These are phyloP conservation scores for Polypterus bichir DNA, from an alignment of 2,113 vertebrate genomes.

Conservation along the genomic window DNA sequence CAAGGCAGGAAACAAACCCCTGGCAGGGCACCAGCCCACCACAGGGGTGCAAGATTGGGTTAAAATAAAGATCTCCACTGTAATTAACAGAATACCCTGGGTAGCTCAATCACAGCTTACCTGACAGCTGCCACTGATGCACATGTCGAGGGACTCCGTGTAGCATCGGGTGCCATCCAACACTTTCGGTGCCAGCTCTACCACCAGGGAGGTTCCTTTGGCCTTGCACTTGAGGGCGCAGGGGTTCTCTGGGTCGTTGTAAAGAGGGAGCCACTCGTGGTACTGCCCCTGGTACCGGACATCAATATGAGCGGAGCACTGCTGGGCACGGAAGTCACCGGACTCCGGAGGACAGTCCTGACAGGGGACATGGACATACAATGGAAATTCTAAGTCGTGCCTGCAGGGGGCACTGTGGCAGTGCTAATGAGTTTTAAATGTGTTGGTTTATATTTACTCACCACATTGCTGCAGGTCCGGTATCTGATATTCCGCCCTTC, in stretches of 20 bases:
- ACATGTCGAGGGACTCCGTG: slow-evolving; percentile 92
- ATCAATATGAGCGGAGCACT: slow-evolving; percentile 88
- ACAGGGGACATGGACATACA: not conserved
- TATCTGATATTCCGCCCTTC: slow-evolving; percentile 93
- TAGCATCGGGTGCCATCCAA: slow-evolving; percentile 91
- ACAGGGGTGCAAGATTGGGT: too few relatives aligned
- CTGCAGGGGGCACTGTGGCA: too few relatives aligned
- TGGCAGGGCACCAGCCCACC: too few relatives aligned
- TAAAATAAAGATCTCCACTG: too few relatives aligned
- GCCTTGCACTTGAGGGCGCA: slow-evolving; percentile 85
- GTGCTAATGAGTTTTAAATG: too few relatives aligned
- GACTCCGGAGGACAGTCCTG: slow-evolving; percentile 83
- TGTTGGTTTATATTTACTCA: slow-evolving; percentile 44
- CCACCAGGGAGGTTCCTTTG: slow-evolving; percentile 54
- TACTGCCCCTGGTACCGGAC: slow-evolving; percentile 78
- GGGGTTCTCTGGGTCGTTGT: slow-evolving; percentile 83
- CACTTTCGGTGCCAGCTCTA: slow-evolving; percentile 89
- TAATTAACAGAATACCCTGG: too few relatives aligned
- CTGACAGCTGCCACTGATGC: slow-evolving; percentile 89
- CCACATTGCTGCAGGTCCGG: slow-evolving; percentile 92
- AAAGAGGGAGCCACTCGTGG: slow-evolving; percentile 84
- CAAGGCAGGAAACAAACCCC: too few relatives aligned
- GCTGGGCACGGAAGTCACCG: slow-evolving; percentile 88
- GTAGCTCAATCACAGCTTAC: slow-evolving; percentile 41
- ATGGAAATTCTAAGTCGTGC: too few relatives aligned